Evolutionary conservation across 2,888 invertebrate genomes (phyloP), one percentile per base, ranked within the genome.

Genomic region (Amaurobius ferox): DNA sequence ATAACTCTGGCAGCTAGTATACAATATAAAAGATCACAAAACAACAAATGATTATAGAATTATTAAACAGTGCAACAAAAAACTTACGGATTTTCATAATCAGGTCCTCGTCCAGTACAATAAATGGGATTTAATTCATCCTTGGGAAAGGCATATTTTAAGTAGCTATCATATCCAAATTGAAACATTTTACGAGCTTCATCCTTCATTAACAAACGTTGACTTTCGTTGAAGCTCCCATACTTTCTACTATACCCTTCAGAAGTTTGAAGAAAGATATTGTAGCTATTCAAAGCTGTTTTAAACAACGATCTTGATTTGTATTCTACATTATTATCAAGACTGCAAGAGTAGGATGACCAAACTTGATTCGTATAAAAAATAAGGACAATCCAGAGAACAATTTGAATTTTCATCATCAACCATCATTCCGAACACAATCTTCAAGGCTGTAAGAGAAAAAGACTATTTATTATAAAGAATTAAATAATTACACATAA

Each of bases 81-180:
- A 79, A 91, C 92, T 92, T 91, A 94, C 93, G 93, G 93, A 91
- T 94, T 92, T 2, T 92, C 92, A 90, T 93, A 91, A 90, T 94
- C 94, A 44, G 93, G 94, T 55, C 94, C 94, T 89, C 94, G 91
- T 39, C 94, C 94, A 55, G 90, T 91, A 90, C 94, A 94, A 88
- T 93, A 91, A 83, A 94, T 93, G 0, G 94, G 94, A 90, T 94
- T 93, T 19, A 94, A 90, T 90, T 94, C 94, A 90, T 94, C 94
- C 88, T 92, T 90, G 0, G 94, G 94, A 90, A 93, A 94, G 0
- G 94, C 94, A 90, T 93, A 91, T 88, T 92, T 92, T 93, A 94
- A 93, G 90, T 94, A 94, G 89, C 92, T 94, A 89, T 94, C 93
- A 90, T 94, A 94, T 1, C 93, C 93, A 90, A 93, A 93, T 88